phyloP scores from a whole-genome alignment of 2,797 vertebrate species.

The Psittacula echo region DNA sequence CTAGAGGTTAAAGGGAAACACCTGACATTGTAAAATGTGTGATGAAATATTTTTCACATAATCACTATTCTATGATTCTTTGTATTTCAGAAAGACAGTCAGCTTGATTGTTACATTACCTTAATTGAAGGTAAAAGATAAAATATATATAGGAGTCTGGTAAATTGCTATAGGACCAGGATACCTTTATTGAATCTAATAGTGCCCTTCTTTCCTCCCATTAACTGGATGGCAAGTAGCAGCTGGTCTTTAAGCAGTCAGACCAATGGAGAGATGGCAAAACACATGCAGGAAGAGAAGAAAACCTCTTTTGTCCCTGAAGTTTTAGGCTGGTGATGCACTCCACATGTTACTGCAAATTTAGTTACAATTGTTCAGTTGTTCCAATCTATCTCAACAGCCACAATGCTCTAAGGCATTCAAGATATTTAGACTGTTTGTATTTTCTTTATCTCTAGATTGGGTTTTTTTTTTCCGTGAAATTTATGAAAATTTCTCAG shows the following conservation, averaged over 20 bases:
- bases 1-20: conserved; percentile 31
- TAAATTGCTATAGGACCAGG: background rate
- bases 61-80: background rate
- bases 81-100: conserved; percentile 8
- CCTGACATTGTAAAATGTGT: background rate
- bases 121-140: conserved; percentile 51
- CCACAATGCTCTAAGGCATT: background rate
- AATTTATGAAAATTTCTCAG: background rate
- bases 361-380: background rate
- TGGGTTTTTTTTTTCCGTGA: background rate
- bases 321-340: background rate
- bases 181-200: conserved; percentile 4
- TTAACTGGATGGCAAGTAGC: background rate
- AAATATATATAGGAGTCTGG: background rate
- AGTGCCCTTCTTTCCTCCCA: background rate
- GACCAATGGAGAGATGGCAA: background rate
- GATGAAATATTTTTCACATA: conserved; percentile 12
- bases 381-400: background rate
- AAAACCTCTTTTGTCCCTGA: background rate
- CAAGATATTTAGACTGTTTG: background rate
- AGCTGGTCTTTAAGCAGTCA: background rate
- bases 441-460: background rate
- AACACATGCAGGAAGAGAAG: background rate
- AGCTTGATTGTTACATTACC: conserved; percentile 22
- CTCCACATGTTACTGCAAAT: background rate